Base-by-base conservation (phyloP, 1,140 invertebrate species). In the Lepidurus apus region DNA sequence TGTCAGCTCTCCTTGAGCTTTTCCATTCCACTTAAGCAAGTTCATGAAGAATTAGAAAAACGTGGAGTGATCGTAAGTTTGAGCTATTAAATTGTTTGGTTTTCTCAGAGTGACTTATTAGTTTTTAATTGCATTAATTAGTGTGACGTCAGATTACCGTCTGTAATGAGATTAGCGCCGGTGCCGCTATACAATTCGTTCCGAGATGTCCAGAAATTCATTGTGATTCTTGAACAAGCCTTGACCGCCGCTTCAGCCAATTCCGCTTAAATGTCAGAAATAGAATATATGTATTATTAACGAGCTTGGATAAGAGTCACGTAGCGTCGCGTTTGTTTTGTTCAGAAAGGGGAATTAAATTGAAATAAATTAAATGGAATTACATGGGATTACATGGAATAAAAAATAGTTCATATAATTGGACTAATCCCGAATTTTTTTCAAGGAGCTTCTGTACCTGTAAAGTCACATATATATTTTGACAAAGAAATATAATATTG, bases 111-210 rank as follows among this genome's bases (percentile, higher is more conserved):
- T 44, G 34, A 21, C 45, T 73, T 45, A 5, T 73, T 45, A 5
- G 34, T 77, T 43, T 53, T 45, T 73, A 13, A 42, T 73, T 74
- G 78, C 47, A 77, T 73, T 74, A 74, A 73, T 74, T 78, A 90
- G 88, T 87, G 88, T 82, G 89, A 90, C 81, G 85, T 88, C 47
- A 82, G 89, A 44, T 83, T 85, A 42, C 88, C 88, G 0, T 84
- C 84, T 78, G 88, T 89, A 3, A 86, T 90, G 78, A 82, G 89
- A 77, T 82, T 89, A 0, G 83, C 88, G 1, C 88, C 89, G 1
- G 85, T 81, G 21, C 89, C 88, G 10, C 79, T 90, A 8, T 90
- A 90, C 84, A 89, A 88, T 81, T 86, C 86, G 26, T 90, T 88
- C 82, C 80, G 82, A 11, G 89, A 90, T 81, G 87, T 89, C 17